phyloP scores from a whole-genome alignment of 2,113 vertebrate species.

The Uria aalge region DNA sequence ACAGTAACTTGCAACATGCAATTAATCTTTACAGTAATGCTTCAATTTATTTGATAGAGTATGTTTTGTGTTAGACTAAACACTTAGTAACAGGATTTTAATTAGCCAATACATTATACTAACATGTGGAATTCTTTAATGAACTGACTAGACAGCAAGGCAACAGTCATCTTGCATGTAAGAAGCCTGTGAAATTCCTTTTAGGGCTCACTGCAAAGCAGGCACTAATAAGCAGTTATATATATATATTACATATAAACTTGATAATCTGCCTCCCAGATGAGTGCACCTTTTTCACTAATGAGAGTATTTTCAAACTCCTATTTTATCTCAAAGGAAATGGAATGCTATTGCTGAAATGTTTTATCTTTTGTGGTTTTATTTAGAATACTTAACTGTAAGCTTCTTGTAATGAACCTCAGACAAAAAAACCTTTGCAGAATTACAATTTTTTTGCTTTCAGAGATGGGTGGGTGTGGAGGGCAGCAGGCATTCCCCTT shows the following conservation, averaged over 20 bases:
- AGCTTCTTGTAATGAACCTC: neutral
- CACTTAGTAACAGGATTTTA: neutral
- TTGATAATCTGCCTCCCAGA: neutral
- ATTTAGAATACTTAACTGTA: neutral
- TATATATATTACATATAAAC: neutral
- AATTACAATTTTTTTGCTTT: neutral
- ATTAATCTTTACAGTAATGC: neutral
- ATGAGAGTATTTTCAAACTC: neutral
- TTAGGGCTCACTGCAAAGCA: neutral
- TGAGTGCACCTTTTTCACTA: neutral
- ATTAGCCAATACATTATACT: neutral
- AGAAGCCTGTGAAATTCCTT: neutral
- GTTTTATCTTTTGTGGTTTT: neutral
- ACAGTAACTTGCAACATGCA: neutral
- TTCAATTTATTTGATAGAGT: neutral
- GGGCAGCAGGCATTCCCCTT: neutral
- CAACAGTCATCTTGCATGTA: neutral
- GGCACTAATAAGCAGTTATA: neutral
- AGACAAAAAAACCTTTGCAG: neutral
- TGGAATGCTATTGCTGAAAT: neutral
- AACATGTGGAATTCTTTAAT: neutral
- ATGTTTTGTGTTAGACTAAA: slow-evolving; percentile 1
- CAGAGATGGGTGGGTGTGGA: neutral
- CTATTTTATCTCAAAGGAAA: neutral
- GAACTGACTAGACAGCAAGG: neutral